phyloP scores from a whole-genome alignment of 2,888 invertebrate species.

The Trachelus iudaicus region DNA sequence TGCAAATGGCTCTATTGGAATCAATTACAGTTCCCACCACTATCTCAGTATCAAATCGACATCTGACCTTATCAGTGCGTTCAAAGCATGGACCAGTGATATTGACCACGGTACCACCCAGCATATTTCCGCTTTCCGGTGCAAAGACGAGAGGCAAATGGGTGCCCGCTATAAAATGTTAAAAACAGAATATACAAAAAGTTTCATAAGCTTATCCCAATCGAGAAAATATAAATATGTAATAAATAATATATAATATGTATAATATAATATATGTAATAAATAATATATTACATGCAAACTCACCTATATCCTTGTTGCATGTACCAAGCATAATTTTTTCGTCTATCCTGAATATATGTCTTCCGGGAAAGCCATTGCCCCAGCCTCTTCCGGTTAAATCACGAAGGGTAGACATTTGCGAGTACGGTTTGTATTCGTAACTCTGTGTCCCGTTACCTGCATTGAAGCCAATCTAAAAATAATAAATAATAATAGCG shows the following conservation, averaged over 20 bases:
- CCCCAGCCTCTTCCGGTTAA: conserved; percentile 87
- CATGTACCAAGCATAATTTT: conserved; percentile 93
- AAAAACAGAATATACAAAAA: not conserved
- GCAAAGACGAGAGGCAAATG: conserved; percentile 87
- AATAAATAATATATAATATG: too few species aligned
- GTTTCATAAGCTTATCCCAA: not conserved
- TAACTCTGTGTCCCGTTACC: conserved; percentile 93
- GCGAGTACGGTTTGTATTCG: conserved; percentile 91
- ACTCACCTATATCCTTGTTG: conserved; percentile 85
- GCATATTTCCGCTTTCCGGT: conserved; percentile 96
- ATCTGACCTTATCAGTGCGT: conserved; percentile 79
- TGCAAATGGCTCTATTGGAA: conserved; percentile 86
- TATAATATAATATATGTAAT: too few species aligned
- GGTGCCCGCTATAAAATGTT: conserved; percentile 74
- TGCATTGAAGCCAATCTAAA: conserved; percentile 93
- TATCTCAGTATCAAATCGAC: conserved; percentile 85
- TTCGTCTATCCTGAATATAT: conserved; percentile 95
- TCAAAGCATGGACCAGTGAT: conserved; percentile 96
- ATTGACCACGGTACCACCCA: conserved; percentile 96
- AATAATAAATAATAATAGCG: conserved; percentile 20
- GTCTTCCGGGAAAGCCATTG: conserved; percentile 89
- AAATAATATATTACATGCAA: not conserved
- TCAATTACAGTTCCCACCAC: conserved; percentile 83
- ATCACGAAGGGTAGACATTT: conserved; percentile 85
- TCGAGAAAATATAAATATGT: too few species aligned